These are phyloP conservation scores for Sepioteuthis lessoniana DNA, from an alignment of 2,888 invertebrate species.

Conservation along the genomic window DNA sequence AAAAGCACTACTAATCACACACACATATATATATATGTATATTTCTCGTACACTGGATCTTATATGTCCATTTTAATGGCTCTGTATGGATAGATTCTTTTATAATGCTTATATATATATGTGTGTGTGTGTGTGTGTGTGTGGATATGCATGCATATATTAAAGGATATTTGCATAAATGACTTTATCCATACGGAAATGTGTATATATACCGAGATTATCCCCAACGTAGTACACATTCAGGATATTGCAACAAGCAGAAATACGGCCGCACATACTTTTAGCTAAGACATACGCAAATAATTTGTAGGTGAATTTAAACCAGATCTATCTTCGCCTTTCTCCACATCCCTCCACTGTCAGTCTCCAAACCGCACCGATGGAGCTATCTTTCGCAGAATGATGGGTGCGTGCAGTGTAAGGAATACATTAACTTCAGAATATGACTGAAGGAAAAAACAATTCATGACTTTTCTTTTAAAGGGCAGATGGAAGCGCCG, in stretches of 20 bases:
- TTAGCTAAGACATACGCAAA: neutral
- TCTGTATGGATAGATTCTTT: neutral
- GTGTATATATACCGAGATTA: neutral
- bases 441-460: conserved; percentile 33
- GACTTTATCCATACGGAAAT: neutral
- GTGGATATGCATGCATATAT: neutral
- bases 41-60: neutral
- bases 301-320: neutral
- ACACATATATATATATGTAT: neutral
- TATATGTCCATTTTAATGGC: neutral
- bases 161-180: neutral
- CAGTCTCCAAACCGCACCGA: neutral
- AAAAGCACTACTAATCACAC: neutral
- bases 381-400: neutral
- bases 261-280: neutral
- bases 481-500: neutral
- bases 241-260: neutral
- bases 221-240: neutral
- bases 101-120: neutral
- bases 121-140: neutral
- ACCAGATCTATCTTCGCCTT: neutral
- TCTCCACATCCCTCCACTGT: neutral
- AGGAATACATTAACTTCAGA: conserved; percentile 13
- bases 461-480: neutral
- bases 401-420: neutral